Evolutionary conservation across 1,140 invertebrate genomes (phyloP).

Genomic region (Brachystomella parvula): DNA sequence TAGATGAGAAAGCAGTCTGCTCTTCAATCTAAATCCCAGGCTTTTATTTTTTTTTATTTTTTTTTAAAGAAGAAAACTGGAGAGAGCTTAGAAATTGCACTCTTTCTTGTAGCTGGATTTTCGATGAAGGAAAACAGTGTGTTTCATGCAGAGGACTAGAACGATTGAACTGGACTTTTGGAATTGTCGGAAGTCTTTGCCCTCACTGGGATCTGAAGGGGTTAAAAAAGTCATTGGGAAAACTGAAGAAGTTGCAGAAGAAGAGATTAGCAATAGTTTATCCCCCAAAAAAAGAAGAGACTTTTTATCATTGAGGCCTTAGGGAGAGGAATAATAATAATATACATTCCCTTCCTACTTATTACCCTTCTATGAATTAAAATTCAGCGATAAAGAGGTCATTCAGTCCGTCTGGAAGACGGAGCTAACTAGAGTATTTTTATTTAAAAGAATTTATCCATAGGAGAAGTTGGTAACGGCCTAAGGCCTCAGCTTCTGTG

Average conservation of each 20-base stretch:
- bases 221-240: not conserved
- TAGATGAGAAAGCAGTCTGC: not conserved
- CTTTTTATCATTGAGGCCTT: not conserved
- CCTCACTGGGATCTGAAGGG: not conserved
- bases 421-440: too few relatives aligned
- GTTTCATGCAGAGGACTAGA: not conserved
- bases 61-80: not conserved
- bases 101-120: not conserved
- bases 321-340: not conserved
- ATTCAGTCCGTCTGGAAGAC: too few relatives aligned
- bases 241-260: not conserved
- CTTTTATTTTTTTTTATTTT: not conserved
- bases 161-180: not conserved
- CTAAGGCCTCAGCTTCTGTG: too few relatives aligned
- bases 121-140: not conserved
- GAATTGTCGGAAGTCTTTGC: not conserved
- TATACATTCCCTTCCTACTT: not conserved
- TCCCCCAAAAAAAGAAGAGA: not conserved
- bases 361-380: not conserved
- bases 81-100: not conserved
- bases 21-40: not conserved
- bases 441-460: not conserved
- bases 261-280: constrained; percentile 12
- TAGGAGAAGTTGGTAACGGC: too few relatives aligned
- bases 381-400: not conserved